Evolutionary conservation across 2,888 invertebrate genomes (phyloP).

Genomic region (Melieria picta): DNA sequence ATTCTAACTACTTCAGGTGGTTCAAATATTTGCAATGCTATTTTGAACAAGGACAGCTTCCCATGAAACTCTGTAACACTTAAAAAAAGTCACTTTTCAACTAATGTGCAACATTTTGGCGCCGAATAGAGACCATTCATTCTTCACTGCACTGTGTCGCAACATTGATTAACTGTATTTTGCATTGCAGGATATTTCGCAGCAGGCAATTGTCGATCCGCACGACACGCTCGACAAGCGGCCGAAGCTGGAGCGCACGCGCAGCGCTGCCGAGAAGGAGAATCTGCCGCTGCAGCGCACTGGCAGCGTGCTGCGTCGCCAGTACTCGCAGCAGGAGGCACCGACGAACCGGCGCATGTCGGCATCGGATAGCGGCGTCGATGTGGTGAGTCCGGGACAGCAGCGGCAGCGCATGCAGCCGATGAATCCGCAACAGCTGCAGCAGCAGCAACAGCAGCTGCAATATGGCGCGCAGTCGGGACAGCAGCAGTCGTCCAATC

Average conservation of each 20-base stretch:
- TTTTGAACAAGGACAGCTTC: too few relatives aligned
- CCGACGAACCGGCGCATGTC: slow-evolving; percentile 73
- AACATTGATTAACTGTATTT: background rate
- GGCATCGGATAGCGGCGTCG: slow-evolving; percentile 68
- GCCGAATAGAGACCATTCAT: too few relatives aligned
- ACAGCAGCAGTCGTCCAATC: slow-evolving; percentile 53
- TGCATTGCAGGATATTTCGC: slow-evolving; percentile 56
- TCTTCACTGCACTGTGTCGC: background rate
- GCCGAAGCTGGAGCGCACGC: slow-evolving; percentile 86
- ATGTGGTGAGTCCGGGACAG: slow-evolving; percentile 62
- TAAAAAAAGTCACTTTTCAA: too few relatives aligned
- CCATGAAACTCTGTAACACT: too few relatives aligned
- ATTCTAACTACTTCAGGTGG: too few relatives aligned
- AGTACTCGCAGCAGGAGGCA: slow-evolving; percentile 82
- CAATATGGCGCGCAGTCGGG: slow-evolving; percentile 43
- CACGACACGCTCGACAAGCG: slow-evolving; percentile 75
- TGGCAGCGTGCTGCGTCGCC: slow-evolving; percentile 80
- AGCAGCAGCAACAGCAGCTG: slow-evolving; percentile 52
- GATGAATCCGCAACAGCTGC: slow-evolving; percentile 63
- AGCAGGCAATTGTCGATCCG: slow-evolving; percentile 68
- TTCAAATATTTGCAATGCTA: too few relatives aligned
- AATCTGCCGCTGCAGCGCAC: slow-evolving; percentile 81
- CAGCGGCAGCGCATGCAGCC: slow-evolving; percentile 59
- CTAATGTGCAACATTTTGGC: too few relatives aligned
- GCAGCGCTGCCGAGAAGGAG: slow-evolving; percentile 88